Conservation (phyloP, 2,113 vertebrate genomes). For the Hemiprocne comata region DNA sequence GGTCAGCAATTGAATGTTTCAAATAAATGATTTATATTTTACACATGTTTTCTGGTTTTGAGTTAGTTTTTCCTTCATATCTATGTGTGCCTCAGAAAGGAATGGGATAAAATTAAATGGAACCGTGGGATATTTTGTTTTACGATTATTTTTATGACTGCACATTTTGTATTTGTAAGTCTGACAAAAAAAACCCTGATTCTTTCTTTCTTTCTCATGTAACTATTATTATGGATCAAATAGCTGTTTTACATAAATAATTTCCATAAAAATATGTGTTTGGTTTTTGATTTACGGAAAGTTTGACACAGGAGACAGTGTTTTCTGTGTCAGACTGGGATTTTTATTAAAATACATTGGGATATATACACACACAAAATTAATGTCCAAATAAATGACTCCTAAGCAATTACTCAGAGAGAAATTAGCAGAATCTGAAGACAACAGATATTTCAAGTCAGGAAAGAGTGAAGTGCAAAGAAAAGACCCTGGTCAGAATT, state of each 20-base stretch:
- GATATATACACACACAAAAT: background rate
- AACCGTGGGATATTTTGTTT: background rate
- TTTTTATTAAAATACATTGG: background rate
- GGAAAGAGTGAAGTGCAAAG: background rate
- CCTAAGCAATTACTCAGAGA: background rate
- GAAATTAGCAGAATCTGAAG: background rate
- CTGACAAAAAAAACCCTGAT: constrained; percentile 43
- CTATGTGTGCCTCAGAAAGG: background rate
- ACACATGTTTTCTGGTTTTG: background rate
- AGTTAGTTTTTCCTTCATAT: background rate
- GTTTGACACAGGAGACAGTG: background rate
- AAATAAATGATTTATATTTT: constrained; percentile 15
- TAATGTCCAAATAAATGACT: background rate
- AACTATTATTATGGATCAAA: background rate
- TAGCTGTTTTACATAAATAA: background rate
- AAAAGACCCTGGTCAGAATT: background rate
- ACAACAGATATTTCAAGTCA: background rate
- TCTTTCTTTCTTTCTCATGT: constrained; percentile 18
- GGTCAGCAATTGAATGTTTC: constrained; percentile 36
- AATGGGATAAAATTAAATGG: background rate
- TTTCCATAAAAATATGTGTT: constrained; percentile 2
- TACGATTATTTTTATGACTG: constrained; percentile 17
- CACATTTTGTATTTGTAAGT: background rate
- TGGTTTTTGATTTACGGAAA: background rate
- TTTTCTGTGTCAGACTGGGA: background rate